Percentiles rank a stretch among this genome's conserved stretches.
Conservation (phyloP, 2,113 vertebrate genomes). For the Spizaetus ornatus region DNA sequence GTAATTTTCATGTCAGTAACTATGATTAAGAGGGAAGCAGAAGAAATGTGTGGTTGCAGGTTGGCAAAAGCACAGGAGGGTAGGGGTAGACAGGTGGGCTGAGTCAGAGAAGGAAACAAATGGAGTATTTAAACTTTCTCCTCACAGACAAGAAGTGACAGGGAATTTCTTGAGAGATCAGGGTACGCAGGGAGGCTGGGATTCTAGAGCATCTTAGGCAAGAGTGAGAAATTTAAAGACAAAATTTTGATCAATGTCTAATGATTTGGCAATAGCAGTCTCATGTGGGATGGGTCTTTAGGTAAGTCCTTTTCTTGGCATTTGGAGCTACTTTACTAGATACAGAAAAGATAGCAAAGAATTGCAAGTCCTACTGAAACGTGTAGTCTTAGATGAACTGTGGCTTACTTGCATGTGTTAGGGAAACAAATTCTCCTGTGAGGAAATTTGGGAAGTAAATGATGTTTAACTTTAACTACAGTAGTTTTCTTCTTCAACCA, state of each 20-base stretch:
- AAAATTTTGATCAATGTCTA: not conserved
- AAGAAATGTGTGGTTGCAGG: not conserved
- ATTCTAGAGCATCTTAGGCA: not conserved
- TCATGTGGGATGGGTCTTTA: not conserved
- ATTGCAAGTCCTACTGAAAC: not conserved
- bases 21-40: not conserved
- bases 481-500: not conserved
- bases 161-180: not conserved
- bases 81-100: not conserved
- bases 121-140: not conserved
- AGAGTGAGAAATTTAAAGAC: not conserved
- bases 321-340: not conserved
- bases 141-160: not conserved
- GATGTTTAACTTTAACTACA: not conserved
- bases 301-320: not conserved
- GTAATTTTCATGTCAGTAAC: not conserved
- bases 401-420: not conserved
- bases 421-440: not conserved
- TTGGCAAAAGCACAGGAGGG: not conserved
- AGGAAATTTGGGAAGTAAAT: not conserved
- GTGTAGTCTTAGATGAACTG: rapidly evolving
- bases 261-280: not conserved
- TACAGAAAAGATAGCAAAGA: not conserved
- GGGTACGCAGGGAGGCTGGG: not conserved
- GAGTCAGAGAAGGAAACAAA: not conserved